Base-by-base conservation (phyloP, 2,113 vertebrate species). In the Labeo rohita region DNA sequence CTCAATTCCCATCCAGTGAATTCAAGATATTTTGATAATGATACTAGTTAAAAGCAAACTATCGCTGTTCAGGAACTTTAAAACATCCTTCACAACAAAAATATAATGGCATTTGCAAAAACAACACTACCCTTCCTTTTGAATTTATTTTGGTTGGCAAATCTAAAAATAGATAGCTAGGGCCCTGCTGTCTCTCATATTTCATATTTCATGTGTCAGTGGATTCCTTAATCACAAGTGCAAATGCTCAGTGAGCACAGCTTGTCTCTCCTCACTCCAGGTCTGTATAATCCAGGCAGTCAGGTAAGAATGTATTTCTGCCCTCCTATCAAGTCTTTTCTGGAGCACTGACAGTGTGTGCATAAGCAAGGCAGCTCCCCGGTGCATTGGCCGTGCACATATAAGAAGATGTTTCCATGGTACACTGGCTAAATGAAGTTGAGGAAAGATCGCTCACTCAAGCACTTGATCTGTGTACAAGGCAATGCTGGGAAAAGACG, bases 131-230 rank as follows among this genome's bases (percentile, higher is more conserved):
- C 89, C 90, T 87, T 92, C 90, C 88, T 73, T 86, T 88, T 92
- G 91, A 86, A 73, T 50, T 74, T 15, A 80, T 47, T 39, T 90
- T 34, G 49, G 47, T 74, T 78, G 52, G 45, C 45, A 68, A 76
- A 47, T 86, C 92, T 94, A 94, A 92, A 94, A 94, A 94, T 94
- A 94, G 91, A 90, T 85, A 18, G 21, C 72, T 34, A 86, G 88
- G 91, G 91, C 89, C 91, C 92, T 91, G 91, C 92, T 93, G 93
- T 94, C 92, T 94, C 92, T 94, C 91, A 92, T 94, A 94, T 93
- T 89, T 88, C 83, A 85, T 74, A 78, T 85, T 94, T 94, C 90
- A 93, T 94, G 93, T 95, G 92, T 94, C 93, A 94, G 87, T 93
- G 92, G 89, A 88, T 94, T 89, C 83, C 84, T 90, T 86, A 87